Base-by-base conservation (phyloP, 2,888 invertebrate genomes). In the Noctua janthina region DNA sequence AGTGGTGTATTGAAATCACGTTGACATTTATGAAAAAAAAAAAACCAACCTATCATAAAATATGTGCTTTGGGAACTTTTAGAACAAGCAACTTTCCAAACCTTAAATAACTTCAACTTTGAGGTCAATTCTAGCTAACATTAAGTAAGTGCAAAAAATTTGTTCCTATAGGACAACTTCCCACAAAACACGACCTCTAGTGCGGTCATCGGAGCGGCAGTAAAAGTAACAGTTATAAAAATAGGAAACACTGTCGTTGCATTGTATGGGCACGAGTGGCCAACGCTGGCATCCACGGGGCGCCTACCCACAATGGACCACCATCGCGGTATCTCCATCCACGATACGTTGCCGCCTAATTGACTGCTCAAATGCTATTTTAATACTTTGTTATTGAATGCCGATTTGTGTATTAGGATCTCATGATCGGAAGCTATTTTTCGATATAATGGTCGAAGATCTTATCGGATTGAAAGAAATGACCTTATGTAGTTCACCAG, bases 271-370 rank as follows among this genome's bases (percentile, higher is more conserved):
- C 91, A 92, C 89, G 92, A 94, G 94, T 93, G 93, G 93, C 89
- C 86, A 91, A 91, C 91, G 91, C 91, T 91, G 89, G 88, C 91
- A 94, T 92, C 95, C 92, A 85, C 96, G 93, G 94, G 94, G 95
- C 89, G 94, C 91, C 94, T 84, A 79, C 81, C 93, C 92, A 97
- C 96, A 97, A 97, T 97, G 96, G 95, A 94, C 96, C 96, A 95
- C 96, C 96, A 97, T 97, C 89, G 94, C 92, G 95, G 93, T 96
- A 96, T 96, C 96, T 95, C 95, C 96, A 96, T 96, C 95, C 95
- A 94, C 96, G 95, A 95, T 96, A 95, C 94, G 93, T 95, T 95
- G 92, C 94, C 96, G 96, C 96, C 95, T 96, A 96, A 96, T 97
- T 96, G 96, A 96, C 94, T 96, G 92, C 96, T 96, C 96, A 96